Percentiles rank a stretch among this genome's conserved stretches.
Conservation (phyloP, 2,888 invertebrate species). For the Ceratothoa steindachneri region DNA sequence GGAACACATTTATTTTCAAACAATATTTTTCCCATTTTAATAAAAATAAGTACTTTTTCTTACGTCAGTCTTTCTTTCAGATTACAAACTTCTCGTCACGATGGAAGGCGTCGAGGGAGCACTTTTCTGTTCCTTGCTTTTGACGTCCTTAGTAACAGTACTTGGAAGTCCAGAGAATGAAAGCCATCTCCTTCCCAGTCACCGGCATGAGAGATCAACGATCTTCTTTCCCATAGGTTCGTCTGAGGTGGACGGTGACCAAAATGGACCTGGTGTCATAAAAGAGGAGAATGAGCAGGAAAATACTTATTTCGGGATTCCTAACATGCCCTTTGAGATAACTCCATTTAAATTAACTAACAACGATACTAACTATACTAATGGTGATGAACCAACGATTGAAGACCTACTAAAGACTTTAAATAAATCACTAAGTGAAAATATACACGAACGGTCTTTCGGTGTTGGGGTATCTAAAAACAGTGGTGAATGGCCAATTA, state of each 20-base stretch:
- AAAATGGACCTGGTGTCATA: too few species aligned
- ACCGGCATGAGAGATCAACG: not conserved
- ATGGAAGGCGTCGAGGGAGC: not conserved
- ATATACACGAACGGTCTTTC: not conserved
- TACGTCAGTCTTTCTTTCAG: not conserved
- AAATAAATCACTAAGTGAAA: not conserved
- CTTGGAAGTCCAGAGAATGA: not conserved
- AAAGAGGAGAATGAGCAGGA: not conserved
- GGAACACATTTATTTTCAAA: too few species aligned
- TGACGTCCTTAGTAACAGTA: not conserved
- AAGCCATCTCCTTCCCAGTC: not conserved
- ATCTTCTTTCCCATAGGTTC: constrained; percentile 4
- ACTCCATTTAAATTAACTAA: not conserved
- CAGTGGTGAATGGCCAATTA: not conserved
- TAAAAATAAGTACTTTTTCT: too few species aligned
- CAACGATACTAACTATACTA: not conserved
- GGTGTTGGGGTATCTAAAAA: not conserved
- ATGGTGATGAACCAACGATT: not conserved
- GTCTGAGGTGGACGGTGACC: not conserved
- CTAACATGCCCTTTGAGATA: not conserved
- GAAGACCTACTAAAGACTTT: not conserved
- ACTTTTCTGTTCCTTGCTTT: not conserved
- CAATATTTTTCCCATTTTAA: too few species aligned
- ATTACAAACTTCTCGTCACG: not conserved
- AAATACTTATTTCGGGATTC: not conserved